Conservation (phyloP, 2,888 invertebrate genomes). For the Trichopria drosophilae region DNA sequence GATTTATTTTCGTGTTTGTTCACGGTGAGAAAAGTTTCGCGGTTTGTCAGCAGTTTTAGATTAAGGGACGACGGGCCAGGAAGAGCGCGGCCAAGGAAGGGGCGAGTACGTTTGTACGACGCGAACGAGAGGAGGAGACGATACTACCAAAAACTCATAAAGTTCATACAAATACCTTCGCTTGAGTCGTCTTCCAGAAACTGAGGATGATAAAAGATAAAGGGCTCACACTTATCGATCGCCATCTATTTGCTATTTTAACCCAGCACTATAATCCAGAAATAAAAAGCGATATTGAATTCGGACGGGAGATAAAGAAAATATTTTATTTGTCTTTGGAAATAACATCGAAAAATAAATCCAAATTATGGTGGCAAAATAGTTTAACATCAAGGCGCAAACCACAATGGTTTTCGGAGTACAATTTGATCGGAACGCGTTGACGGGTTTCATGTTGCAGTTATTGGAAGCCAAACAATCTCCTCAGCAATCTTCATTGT, state of each 20-base stretch:
- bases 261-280: too few species aligned
- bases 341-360: too few species aligned
- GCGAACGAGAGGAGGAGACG: conserved; percentile 17
- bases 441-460: conserved; percentile 43
- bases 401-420: too few species aligned
- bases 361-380: too few species aligned
- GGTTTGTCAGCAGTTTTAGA: conserved; percentile 59
- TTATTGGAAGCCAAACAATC: conserved; percentile 47
- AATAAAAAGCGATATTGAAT: too few species aligned
- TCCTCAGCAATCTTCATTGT: conserved; percentile 41
- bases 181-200: conserved; percentile 48
- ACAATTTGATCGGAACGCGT: conserved; percentile 30
- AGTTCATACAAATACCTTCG: conserved; percentile 53
- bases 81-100: conserved; percentile 8
- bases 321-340: too few species aligned
- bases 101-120: conserved; percentile 23
- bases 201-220: too few species aligned
- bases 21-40: conserved; percentile 55
- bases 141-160: conserved; percentile 55
- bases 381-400: too few species aligned
- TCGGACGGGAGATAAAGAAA: too few species aligned
- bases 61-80: conserved; percentile 42
- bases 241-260: too few species aligned
- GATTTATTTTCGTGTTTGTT: conserved; percentile 58
- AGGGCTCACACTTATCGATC: too few species aligned